Evolutionary conservation across 2,113 vertebrate species (phyloP), one percentile per base, ranked within the genome.

Genomic region (Cathartes aura): DNA sequence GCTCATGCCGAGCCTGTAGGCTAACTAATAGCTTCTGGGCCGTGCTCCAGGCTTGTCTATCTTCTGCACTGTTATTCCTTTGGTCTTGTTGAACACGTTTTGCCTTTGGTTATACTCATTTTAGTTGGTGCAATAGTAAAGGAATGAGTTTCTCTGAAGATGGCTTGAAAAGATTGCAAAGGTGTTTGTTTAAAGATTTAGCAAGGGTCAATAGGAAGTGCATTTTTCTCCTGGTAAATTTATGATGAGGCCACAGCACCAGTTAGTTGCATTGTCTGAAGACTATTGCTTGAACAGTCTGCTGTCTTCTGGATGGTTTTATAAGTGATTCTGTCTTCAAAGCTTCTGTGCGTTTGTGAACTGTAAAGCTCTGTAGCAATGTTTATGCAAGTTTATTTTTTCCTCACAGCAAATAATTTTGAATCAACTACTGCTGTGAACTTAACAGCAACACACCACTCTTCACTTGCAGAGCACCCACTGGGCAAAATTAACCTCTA

Each of bases 171-270:
- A 93, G 62, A 38, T 85, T 81, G 66, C 59, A 53, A 81, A 87
- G 73, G 52, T 2, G 3, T 75, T 95, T 91, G 40, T 83, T 96
- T 78, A 94, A 95, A 94, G 76, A 85, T 89, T 87, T 78, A 85
- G 47, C 34, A 76, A 71, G 68, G 80, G 81, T 76, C 78, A 81
- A 17, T 64, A 91, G 21, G 62, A 95, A 91, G 32, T 58, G 22
- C 26, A 10, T 85, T 73, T 93, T 36, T 90, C 34, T 85, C 34
- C 50, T 88, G 62, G 18, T 87, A 89, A 90, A 74, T 93, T 85
- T 92, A 55, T 87, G 64, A 83, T 60, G 74, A 95, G 68, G 71
- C n/a, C 1, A 2, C 30, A 59, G 47, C n/a, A 76, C 23, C 9
- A 32, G 18, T 72, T 72, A 45, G 50, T 23, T 90, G 68, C 11